These are phyloP conservation scores for Halichoeres trimaculatus DNA, from an alignment of 2,113 vertebrate species.

Conservation along the genomic window DNA sequence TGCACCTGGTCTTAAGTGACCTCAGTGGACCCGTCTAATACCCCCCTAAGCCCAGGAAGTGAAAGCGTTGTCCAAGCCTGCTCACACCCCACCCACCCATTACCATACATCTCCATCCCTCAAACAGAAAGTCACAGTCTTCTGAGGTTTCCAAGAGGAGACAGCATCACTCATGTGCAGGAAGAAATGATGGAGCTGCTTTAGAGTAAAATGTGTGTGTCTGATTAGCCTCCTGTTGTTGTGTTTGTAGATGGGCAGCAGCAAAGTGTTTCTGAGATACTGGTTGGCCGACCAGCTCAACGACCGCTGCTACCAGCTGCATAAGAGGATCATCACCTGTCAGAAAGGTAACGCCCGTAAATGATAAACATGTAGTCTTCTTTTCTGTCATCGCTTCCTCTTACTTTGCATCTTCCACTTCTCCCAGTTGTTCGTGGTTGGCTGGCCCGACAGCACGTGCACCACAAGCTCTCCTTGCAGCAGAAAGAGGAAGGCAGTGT, in stretches of 20 bases:
- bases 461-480: constrained; percentile 79
- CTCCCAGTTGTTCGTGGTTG: constrained; percentile 90
- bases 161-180: constrained; percentile 1
- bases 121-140: constrained; percentile 26
- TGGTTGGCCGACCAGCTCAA: constrained; percentile 95
- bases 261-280: constrained; percentile 94
- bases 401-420: not conserved
- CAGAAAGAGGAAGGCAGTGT: constrained; percentile 85
- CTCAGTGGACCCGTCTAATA: constrained; percentile 22
- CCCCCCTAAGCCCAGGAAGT: constrained; percentile 38
- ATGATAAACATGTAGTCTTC: not conserved
- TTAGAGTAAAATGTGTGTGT: not conserved
- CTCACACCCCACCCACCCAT: constrained; percentile 58
- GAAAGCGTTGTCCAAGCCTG: constrained; percentile 36
- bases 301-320: constrained; percentile 90
- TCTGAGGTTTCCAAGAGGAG: constrained; percentile 29
- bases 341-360: constrained; percentile 89
- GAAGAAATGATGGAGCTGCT: not conserved
- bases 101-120: constrained; percentile 42
- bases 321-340: constrained; percentile 92
- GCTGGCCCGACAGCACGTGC: constrained; percentile 87
- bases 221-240: constrained; percentile 11
- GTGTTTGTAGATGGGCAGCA: constrained; percentile 87
- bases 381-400: not conserved
- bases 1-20: constrained; percentile 64